Percentiles rank a stretch among this genome's conserved stretches.
Conservation (phyloP, 1,140 invertebrate genomes). For the Euwallacea similis region DNA sequence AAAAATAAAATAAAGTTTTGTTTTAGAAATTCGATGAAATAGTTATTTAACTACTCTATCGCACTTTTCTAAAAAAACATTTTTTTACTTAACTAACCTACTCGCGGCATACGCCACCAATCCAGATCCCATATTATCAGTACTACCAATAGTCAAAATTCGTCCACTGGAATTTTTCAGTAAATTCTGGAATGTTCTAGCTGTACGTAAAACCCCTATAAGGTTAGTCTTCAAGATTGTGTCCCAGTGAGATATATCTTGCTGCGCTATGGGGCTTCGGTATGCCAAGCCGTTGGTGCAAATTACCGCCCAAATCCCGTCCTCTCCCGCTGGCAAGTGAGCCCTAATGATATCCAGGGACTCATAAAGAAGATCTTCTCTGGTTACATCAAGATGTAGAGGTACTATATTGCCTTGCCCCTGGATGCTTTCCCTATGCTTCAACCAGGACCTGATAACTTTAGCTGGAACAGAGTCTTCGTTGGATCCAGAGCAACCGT, state of each 20-base stretch:
- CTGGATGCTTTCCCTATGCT: slow-evolving; percentile 55
- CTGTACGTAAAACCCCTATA: slow-evolving; percentile 71
- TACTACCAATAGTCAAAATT: slow-evolving; percentile 63
- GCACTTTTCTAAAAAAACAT: not conserved
- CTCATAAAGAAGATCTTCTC: slow-evolving; percentile 77
- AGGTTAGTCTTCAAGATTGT: slow-evolving; percentile 75
- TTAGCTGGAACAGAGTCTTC: slow-evolving; percentile 60
- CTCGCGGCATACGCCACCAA: slow-evolving; percentile 49
- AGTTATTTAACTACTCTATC: no score
- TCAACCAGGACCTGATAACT: slow-evolving; percentile 63
- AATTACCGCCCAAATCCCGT: slow-evolving; percentile 79
- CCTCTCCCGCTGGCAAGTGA: slow-evolving; percentile 78
- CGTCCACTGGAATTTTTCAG: slow-evolving; percentile 62
- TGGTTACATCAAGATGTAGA: slow-evolving; percentile 74
- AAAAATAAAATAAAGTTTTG: not conserved
- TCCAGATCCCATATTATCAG: slow-evolving; percentile 44
- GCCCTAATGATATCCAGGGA: slow-evolving; percentile 74
- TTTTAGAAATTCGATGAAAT: not conserved
- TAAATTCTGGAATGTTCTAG: slow-evolving; percentile 72
- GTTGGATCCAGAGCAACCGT: slow-evolving; percentile 58
- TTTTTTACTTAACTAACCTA: slow-evolving; percentile 19
- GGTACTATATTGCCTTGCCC: slow-evolving; percentile 64
- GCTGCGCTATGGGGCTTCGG: slow-evolving; percentile 68
- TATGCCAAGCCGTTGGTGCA: slow-evolving; percentile 75
- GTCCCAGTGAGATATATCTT: slow-evolving; percentile 76